These are phyloP conservation scores for Bombyx mori DNA, from an alignment of 1,140 invertebrate genomes.

Conservation along the genomic window DNA sequence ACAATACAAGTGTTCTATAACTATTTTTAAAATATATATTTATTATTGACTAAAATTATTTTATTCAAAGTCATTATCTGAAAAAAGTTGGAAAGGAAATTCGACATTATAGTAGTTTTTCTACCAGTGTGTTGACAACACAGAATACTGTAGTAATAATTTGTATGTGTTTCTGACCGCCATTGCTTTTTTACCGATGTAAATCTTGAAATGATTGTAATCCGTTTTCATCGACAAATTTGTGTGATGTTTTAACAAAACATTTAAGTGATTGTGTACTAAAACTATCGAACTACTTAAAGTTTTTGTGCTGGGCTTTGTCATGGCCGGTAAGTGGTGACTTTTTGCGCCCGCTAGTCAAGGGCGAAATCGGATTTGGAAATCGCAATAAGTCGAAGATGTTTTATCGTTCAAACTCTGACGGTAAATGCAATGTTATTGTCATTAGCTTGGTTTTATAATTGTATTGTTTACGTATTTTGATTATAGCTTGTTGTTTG, in stretches of 20 bases:
- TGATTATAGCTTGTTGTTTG: constrained; percentile 46
- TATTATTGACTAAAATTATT: too few species aligned
- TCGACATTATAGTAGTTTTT: constrained; percentile 10
- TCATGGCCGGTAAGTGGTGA: constrained; percentile 73
- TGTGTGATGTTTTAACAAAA: constrained; percentile 70
- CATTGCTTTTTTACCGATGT: constrained; percentile 70
- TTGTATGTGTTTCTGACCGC: constrained; percentile 68
- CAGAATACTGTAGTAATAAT: constrained; percentile 62
- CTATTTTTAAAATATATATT: too few species aligned
- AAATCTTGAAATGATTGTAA: constrained; percentile 69
- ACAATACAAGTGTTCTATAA: too few species aligned
- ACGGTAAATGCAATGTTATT: constrained; percentile 72
- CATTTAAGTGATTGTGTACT: constrained; percentile 66
- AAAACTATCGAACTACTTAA: constrained; percentile 68
- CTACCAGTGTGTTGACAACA: constrained; percentile 42
- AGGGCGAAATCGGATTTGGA: constrained; percentile 69
- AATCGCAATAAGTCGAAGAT: constrained; percentile 71
- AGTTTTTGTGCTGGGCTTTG: constrained; percentile 72
- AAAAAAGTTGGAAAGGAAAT: not conserved
- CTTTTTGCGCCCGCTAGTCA: constrained; percentile 71
- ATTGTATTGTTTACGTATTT: constrained; percentile 62
- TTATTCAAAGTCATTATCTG: too few species aligned
- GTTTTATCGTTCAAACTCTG: constrained; percentile 72
- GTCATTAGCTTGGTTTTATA: constrained; percentile 65
- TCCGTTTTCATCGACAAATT: constrained; percentile 68